Percentiles rank a stretch among this genome's conserved stretches.
Evolutionary conservation across 2,113 vertebrate genomes (phyloP).

Genomic region (Nibea coibor): DNA sequence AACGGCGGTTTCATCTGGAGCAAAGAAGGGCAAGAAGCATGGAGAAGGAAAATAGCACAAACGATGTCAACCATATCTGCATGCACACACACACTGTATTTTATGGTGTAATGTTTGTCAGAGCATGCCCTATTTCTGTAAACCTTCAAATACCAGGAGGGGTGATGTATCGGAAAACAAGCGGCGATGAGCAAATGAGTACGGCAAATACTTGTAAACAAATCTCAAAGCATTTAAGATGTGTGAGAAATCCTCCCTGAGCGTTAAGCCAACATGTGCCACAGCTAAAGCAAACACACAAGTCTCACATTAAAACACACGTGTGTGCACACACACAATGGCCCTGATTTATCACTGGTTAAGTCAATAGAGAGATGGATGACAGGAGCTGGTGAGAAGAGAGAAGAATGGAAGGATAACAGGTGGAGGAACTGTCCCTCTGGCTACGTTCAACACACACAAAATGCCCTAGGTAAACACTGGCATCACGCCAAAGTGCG

Average conservation of each 20-base stretch:
- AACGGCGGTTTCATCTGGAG: slow-evolving; percentile 18
- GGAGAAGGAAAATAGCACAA: slow-evolving; percentile 36
- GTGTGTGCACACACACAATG: slow-evolving; percentile 4
- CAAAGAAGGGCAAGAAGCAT: slow-evolving; percentile 9
- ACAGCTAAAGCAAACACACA: slow-evolving; percentile 51
- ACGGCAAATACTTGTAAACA: slow-evolving; percentile 51
- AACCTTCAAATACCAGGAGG: neutral
- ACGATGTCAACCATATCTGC: slow-evolving; percentile 19
- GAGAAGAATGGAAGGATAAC: slow-evolving; percentile 62
- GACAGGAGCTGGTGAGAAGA: slow-evolving; percentile 43
- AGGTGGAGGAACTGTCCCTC: slow-evolving; percentile 68
- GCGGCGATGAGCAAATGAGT: slow-evolving; percentile 38
- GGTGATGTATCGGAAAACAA: slow-evolving; percentile 26
- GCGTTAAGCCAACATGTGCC: slow-evolving; percentile 50
- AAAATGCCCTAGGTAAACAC: slow-evolving; percentile 67
- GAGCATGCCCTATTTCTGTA: slow-evolving; percentile 31
- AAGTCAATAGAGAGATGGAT: slow-evolving; percentile 67
- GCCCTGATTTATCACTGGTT: slow-evolving; percentile 58
- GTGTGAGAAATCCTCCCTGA: slow-evolving; percentile 43
- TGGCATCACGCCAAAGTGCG: slow-evolving; percentile 65
- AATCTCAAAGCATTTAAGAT: slow-evolving; percentile 51
- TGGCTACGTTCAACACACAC: slow-evolving; percentile 61
- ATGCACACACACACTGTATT: neutral
- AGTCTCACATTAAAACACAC: slow-evolving; percentile 22
- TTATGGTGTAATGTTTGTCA: slow-evolving; percentile 26